Evolutionary conservation across 2,888 invertebrate species (phyloP).

Genomic region (Parnassius glacialis): DNA sequence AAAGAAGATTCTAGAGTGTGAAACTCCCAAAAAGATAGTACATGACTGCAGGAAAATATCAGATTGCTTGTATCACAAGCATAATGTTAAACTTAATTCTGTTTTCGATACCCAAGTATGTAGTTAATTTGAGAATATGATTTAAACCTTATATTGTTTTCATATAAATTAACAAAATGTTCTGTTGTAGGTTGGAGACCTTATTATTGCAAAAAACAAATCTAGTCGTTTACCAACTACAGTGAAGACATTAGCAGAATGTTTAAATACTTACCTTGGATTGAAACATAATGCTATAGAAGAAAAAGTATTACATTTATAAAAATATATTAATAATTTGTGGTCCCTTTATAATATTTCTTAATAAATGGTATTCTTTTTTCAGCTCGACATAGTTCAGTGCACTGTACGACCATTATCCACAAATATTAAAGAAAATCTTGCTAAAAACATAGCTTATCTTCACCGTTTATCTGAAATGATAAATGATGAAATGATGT

Average conservation of each 20-base stretch:
- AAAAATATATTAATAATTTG: constrained; percentile 1
- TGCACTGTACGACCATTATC: constrained; percentile 69
- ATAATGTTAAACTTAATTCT: constrained; percentile 76
- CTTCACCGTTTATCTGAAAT: constrained; percentile 69
- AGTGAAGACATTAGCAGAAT: constrained; percentile 64
- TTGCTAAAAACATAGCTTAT: constrained; percentile 69
- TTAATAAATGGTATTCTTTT: constrained; percentile 25
- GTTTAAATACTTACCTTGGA: constrained; percentile 66
- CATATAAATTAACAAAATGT: background rate
- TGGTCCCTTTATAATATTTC: background rate
- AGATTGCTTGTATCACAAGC: constrained; percentile 81
- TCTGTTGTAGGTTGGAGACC: constrained; percentile 69
- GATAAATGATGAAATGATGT: constrained; percentile 67
- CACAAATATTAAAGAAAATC: constrained; percentile 60
- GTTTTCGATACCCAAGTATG: constrained; percentile 82
- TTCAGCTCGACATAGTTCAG: constrained; percentile 70
- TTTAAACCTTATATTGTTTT: background rate
- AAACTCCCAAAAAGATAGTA: constrained; percentile 76
- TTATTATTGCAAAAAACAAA: constrained; percentile 69
- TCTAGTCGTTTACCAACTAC: constrained; percentile 56
- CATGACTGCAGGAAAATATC: constrained; percentile 81
- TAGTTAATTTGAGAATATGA: background rate
- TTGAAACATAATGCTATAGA: constrained; percentile 58
- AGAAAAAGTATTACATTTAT: constrained; percentile 55
- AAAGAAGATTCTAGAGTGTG: constrained; percentile 66